Base-by-base conservation (phyloP, 2,888 invertebrate genomes). In the Meliscaeva auricollis region DNA sequence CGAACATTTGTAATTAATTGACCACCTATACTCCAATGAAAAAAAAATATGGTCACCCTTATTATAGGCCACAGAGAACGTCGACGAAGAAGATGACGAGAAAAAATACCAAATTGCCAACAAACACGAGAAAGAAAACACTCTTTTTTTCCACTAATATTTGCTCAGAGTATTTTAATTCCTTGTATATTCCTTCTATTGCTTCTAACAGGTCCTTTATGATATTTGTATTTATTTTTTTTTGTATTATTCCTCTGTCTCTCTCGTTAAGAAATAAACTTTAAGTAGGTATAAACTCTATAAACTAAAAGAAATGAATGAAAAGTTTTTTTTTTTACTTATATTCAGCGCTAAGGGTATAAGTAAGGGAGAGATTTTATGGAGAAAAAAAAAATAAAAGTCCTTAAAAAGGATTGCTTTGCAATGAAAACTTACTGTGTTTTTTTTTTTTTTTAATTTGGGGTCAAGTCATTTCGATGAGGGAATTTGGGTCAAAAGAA, bases 131-230 rank as follows among this genome's bases (percentile, higher is more conserved):
- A 20, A 30, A 41, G 17, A 30, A 22, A 48, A 66, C 70, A 52
- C 46, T 48, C 32, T 52, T 8, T 20, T 48, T 44, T 46, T 35
- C 3, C 11, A 3, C 15, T 30, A 11, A 58, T 60, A 52, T 60
- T 77, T 77, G 54, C 54, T 69, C 54, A 48, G 54, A 83, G 68
- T 56, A 73, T 77, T 77, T 44, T 68, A 85, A 81, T 48, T 66
- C 46, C 20, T 58, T 66, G 58, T 46, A 20, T 38, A 58, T 58
- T 38, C 11, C 11, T 38, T 38, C 54, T 54, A 35, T 76, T 62
- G 52, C 66, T 54, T 17, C 73, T 68, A 69, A 79, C 64, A 58
- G 74, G 50, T 58, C 56, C 44, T 79, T 75, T 64, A 41, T 15
- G 44, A 50, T 58, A 64, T 35, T 66, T 30, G 17, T 46, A 11